These are phyloP conservation scores for Rhagologus leucostigma DNA, from an alignment of 2,113 vertebrate species.

Conservation along the genomic window DNA sequence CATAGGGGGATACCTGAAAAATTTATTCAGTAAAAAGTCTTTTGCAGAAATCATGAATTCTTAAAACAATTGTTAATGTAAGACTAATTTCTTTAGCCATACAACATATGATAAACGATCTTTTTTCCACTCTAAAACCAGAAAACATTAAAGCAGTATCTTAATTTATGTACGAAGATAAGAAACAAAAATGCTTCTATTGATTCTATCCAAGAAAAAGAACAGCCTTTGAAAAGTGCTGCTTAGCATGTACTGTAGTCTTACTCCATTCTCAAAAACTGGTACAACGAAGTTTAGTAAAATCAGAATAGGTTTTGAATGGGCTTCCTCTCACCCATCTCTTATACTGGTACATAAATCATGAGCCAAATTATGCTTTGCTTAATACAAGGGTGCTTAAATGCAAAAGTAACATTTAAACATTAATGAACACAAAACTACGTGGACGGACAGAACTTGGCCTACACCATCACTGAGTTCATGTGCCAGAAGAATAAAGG, in stretches of 20 bases:
- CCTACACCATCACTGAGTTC: not conserved
- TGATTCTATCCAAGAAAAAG: not conserved
- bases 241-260: not conserved
- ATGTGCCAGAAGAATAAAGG: not conserved
- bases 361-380: not conserved
- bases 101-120: not conserved
- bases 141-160: not conserved
- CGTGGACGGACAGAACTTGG: not conserved
- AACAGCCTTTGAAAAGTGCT: not conserved
- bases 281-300: not conserved
- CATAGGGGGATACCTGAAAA: not conserved
- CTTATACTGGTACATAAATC: not conserved
- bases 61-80: not conserved
- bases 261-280: not conserved
- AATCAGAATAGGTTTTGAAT: not conserved
- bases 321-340: not conserved
- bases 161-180: not conserved
- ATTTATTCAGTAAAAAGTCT: not conserved
- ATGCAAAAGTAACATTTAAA: not conserved
- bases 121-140: not conserved
- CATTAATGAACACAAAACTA: not conserved
- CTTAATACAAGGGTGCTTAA: not conserved
- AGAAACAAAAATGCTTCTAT: not conserved
- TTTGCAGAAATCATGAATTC: not conserved
- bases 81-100: not conserved